A percentile compares a stretch with the other conserved stretches of the same genome.
Evolutionary conservation across 1,140 invertebrate species (phyloP).

Genomic region (Penaeus indicus): DNA sequence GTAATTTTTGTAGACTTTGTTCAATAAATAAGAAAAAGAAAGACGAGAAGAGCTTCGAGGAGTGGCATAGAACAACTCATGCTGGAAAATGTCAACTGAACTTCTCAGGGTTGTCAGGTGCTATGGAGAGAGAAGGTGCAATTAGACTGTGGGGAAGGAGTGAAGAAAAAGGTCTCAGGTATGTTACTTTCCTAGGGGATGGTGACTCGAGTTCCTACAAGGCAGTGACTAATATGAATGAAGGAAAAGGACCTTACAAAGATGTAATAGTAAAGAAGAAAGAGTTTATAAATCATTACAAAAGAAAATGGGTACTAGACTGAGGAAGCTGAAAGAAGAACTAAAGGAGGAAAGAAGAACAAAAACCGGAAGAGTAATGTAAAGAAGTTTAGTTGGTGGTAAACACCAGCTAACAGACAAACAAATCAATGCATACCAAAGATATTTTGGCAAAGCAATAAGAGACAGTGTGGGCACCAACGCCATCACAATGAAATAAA

Average conservation of each 20-base stretch:
- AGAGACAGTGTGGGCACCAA: no score
- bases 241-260: no score
- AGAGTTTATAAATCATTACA: no score
- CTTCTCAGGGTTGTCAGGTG: slow-evolving; percentile 1
- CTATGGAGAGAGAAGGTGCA: not conserved
- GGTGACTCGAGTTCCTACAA: no score
- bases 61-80: no score
- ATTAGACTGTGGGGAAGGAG: not conserved
- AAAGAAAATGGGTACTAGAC: no score
- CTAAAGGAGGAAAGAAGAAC: slow-evolving; percentile 4
- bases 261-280: no score
- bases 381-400: slow-evolving; percentile 12
- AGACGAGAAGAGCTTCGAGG: slow-evolving; percentile 10
- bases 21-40: slow-evolving; percentile 12
- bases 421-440: slow-evolving; percentile 6
- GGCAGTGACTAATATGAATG: no score
- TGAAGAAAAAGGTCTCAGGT: slow-evolving; percentile 11
- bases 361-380: slow-evolving; percentile 1
- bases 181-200: slow-evolving; percentile 1
- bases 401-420: not conserved
- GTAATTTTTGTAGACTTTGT: slow-evolving; percentile 11
- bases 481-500: slow-evolving; percentile 1
- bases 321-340: no score
- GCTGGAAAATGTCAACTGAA: no score
- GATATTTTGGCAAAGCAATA: slow-evolving; percentile 5